Evolutionary conservation across 2,888 invertebrate species (phyloP).

Genomic region (Camptogramma bilineatum): DNA sequence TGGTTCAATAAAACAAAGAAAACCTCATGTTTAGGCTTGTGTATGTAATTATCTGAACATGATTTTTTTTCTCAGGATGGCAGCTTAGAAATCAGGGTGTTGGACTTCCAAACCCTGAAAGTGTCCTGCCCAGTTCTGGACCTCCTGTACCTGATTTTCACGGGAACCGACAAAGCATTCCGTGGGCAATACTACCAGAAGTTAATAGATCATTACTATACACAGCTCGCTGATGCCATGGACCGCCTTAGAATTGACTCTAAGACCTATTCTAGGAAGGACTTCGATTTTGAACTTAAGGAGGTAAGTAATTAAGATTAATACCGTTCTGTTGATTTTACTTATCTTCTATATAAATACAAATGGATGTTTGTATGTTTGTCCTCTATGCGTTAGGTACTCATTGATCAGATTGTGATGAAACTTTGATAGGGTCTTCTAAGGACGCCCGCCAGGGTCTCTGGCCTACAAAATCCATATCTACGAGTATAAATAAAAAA

Average conservation of each 20-base stretch:
- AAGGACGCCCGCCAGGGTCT: too few species aligned
- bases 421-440: too few species aligned
- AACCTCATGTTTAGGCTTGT: too few species aligned
- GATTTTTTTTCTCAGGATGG: constrained; percentile 54
- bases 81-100: constrained; percentile 51
- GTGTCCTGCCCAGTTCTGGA: constrained; percentile 60
- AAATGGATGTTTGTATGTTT: too few species aligned
- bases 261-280: constrained; percentile 53
- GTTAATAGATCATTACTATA: constrained; percentile 50
- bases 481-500: too few species aligned
- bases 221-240: constrained; percentile 50
- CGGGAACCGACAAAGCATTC: constrained; percentile 65
- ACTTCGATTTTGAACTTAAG: constrained; percentile 57
- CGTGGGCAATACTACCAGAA: constrained; percentile 48
- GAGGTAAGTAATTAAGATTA: too few species aligned
- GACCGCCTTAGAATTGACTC: constrained; percentile 49
- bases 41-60: neutral
- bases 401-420: too few species aligned
- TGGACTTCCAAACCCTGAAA: constrained; percentile 69
- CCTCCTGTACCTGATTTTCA: constrained; percentile 66
- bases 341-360: too few species aligned
- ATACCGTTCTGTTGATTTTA: too few species aligned
- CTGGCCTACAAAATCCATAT: too few species aligned
- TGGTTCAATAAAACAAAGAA: too few species aligned
- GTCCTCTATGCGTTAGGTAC: too few species aligned